Evolutionary conservation across 2,797 vertebrate species (phyloP), one percentile per base, ranked within the genome.

Genomic region (Poeciliopsis infans): DNA sequence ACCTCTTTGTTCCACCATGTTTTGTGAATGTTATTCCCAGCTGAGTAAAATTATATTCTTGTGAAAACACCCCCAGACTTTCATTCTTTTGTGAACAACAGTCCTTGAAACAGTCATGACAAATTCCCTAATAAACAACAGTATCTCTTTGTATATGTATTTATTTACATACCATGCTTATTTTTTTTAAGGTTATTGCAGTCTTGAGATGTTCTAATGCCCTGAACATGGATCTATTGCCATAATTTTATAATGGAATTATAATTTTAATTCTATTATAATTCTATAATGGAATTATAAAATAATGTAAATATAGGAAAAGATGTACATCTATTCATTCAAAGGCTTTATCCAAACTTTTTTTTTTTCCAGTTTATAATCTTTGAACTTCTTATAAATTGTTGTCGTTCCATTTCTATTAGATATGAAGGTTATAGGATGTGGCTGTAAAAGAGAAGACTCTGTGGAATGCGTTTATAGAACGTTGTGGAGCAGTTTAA

Each of bases 111-210:
- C 39, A 83, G 11, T 39, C 28, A 49, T 8, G 33, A 15, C 76
- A 53, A 75, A 18, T 46, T 47, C 7, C 75, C 28, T 31, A 90
- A 92, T 87, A 89, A 91, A 91, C 28, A 20, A 61, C 5, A 20
- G 0, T 57, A 36, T n/a, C 10, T 83, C 77, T 66, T 55, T 47
- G 2, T 47, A 3, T 12, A 76, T 78, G 39, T 75, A 45, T 71
- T 87, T 45, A 7, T 45, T 45, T 68, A 83, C 68, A 84, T 71
- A 66, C 57, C 69, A 81, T 47, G 6, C 11, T 72, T 43, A 41
- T 28, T 78, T 5, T 78, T 5, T 83, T n/a, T 23, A 71, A 74
- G 68, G 72, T 72, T 51, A 55, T 1, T 0, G 13, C 3, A 46
- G 15, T 46, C 7, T 70, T 46, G 43, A 16, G 7, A 6, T 61